Conservation (phyloP, 1,140 invertebrate genomes). For the Campoletis sonorensis region DNA sequence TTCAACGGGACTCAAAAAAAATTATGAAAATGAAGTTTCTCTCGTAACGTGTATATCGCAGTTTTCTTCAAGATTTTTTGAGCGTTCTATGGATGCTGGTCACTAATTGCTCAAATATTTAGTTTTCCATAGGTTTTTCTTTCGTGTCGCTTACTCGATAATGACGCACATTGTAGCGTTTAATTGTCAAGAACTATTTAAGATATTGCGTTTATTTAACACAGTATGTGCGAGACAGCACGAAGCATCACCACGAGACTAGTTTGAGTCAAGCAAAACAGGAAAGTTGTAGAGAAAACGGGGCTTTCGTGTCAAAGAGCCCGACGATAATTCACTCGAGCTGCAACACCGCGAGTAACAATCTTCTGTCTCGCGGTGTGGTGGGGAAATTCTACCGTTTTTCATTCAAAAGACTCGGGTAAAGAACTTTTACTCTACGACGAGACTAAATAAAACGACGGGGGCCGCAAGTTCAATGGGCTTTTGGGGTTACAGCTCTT, state of each 20-base stretch:
- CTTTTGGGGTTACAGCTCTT: not conserved
- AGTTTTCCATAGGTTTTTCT: not conserved
- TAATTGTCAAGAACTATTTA: not conserved
- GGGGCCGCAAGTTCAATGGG: conserved; percentile 34
- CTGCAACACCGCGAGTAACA: conserved; percentile 29
- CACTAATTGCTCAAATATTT: not conserved
- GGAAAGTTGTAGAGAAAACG: conserved; percentile 71
- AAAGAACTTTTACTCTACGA: conserved; percentile 29
- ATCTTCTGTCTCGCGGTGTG: conserved; percentile 15
- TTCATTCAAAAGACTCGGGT: conserved; percentile 6
- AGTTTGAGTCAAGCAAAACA: conserved; percentile 62
- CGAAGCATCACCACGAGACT: conserved; percentile 48
- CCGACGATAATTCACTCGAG: conserved; percentile 45
- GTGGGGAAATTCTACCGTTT: conserved; percentile 15
- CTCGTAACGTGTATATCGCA: too few relatives aligned
- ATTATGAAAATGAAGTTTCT: too few relatives aligned
- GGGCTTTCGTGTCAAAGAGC: conserved; percentile 69
- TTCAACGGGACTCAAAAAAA: too few relatives aligned
- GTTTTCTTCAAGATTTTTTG: too few relatives aligned
- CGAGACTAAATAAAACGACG: conserved; percentile 25
- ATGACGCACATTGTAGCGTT: not conserved
- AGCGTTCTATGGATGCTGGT: not conserved
- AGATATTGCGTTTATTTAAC: conserved; percentile 24
- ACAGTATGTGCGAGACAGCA: not conserved
- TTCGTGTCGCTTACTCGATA: not conserved